Base-by-base conservation (phyloP, 2,888 invertebrate genomes). In the Malachius bipustulatus region DNA sequence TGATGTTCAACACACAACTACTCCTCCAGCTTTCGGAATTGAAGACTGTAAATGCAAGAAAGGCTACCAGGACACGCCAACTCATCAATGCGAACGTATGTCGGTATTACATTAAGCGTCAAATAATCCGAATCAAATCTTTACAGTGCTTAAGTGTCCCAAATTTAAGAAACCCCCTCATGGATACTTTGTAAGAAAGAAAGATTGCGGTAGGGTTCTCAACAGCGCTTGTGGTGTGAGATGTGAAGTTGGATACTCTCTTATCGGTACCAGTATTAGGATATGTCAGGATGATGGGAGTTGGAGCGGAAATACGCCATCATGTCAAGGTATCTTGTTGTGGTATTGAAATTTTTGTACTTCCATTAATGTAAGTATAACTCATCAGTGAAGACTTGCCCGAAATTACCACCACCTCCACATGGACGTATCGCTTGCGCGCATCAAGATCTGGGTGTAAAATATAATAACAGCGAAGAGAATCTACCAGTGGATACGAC, bases 191-290 rank as follows among this genome's bases (percentile, higher is more conserved):
- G 75, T 79, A 2, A 74, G 74, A 45, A 60, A 59, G 31, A 66
- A 65, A 26, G 64, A 66, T 15, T 79, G 79, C 52, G 68, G 65
- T 38, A 75, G 73, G 47, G 75, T 75, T 4, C 64, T 77, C 32
- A 75, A 78, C 51, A 75, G 76, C n/a, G 78, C 77, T 1, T 80
- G 79, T 55, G 79, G 78, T 1, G 63, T 76, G 4, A 62, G 75
- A 28, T 81, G 80, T 51, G 67, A 70, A 47, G 70, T 75, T 14
- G 79, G 80, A 2, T 80, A 73, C 53, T 55, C 53, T 33, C 46
- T 63, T 15, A 51, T 49, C 16, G 63, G 63, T 6, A 60, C 50
- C 44, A 72, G 71, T 45, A 70, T 79, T 30, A 59, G 77, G 37
- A 60, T 78, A 6, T 80, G 81, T 49, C 67, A 69, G 41, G 68